Evolutionary conservation across 2,797 vertebrate genomes (phyloP).

Genomic region (Melanotaenia trifasciata): DNA sequence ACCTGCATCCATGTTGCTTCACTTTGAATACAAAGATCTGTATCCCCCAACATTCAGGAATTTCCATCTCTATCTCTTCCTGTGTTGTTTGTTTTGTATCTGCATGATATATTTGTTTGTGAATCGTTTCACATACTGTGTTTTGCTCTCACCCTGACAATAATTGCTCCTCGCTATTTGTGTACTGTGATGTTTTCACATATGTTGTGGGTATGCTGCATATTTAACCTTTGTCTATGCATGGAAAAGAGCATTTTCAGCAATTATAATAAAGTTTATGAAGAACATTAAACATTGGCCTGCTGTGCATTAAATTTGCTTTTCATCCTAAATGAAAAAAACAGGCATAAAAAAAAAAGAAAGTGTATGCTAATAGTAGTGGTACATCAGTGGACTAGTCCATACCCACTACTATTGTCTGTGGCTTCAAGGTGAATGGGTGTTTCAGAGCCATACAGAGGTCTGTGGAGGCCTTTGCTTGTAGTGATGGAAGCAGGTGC

Average conservation of each 20-base stretch:
- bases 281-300: not conserved
- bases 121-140: not conserved
- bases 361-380: too few species aligned
- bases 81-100: not conserved
- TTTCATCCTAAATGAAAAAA: not conserved
- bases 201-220: not conserved
- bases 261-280: not conserved
- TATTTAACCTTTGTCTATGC: not conserved
- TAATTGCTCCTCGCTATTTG: not conserved
- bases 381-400: too few species aligned
- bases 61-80: not conserved
- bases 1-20: not conserved
- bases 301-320: not conserved
- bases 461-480: too few species aligned
- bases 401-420: too few species aligned
- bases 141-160: not conserved
- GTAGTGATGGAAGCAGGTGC: not conserved
- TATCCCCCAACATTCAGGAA: not conserved
- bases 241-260: not conserved
- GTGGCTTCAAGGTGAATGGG: too few species aligned
- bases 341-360: too few species aligned
- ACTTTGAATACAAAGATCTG: not conserved
- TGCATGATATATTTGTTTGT: not conserved
- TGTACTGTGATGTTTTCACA: not conserved
- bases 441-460: too few species aligned